Conservation (phyloP, 2,888 invertebrate species). For the Byasa hedistus region DNA sequence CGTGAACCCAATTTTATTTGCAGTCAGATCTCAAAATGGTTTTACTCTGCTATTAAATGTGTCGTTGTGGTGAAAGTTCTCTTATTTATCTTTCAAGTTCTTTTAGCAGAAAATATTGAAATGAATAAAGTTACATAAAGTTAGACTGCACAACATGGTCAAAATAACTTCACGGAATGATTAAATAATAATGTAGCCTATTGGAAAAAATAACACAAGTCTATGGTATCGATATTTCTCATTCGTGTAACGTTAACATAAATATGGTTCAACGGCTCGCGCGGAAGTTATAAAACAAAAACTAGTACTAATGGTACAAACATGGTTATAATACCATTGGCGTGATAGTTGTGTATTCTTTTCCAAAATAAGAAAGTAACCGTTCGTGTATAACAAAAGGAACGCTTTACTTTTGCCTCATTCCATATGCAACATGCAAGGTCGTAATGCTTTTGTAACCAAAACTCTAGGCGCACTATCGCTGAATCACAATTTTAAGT, state of each 20-base stretch:
- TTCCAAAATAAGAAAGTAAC: not conserved
- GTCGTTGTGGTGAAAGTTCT: too few relatives aligned
- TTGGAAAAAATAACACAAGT: too few relatives aligned
- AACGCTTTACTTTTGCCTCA: not conserved
- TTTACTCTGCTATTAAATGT: too few relatives aligned
- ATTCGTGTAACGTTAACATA: slow-evolving; percentile 7
- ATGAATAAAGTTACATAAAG: too few relatives aligned
- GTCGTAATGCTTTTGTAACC: slow-evolving; percentile 3
- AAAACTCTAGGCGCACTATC: not conserved
- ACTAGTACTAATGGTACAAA: slow-evolving; percentile 18
- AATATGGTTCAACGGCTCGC: slow-evolving; percentile 8
- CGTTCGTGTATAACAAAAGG: not conserved
- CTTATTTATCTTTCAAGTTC: too few relatives aligned
- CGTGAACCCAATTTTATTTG: too few relatives aligned
- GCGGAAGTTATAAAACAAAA: slow-evolving; percentile 21
- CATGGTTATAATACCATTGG: slow-evolving; percentile 11
- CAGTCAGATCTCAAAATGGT: too few relatives aligned
- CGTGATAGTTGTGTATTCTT: not conserved
- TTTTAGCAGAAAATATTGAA: too few relatives aligned
- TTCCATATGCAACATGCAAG: slow-evolving; percentile 4
- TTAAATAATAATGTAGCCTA: too few relatives aligned
- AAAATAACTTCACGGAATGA: too few relatives aligned
- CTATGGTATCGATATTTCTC: too few relatives aligned
- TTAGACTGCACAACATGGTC: too few relatives aligned
- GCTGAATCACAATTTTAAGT: slow-evolving; percentile 3